phyloP scores from a whole-genome alignment of 2,888 invertebrate genomes.

The Sminthurides aquaticus region DNA sequence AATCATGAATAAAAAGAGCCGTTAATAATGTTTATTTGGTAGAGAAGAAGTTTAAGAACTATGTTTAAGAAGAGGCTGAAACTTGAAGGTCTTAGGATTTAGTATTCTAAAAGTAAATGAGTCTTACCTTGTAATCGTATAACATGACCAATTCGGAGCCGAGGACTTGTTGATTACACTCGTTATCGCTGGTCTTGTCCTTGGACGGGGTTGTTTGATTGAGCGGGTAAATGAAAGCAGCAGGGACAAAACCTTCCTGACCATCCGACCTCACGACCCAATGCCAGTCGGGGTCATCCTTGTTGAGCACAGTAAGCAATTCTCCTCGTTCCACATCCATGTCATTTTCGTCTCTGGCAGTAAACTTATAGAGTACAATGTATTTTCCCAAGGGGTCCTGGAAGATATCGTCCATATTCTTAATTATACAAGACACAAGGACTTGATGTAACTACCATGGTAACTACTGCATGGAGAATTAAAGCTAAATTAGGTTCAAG shows the following conservation, averaged over 20 bases:
- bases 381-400: constrained; percentile 50
- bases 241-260: constrained; percentile 91
- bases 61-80: too few relatives aligned
- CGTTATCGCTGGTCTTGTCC: constrained; percentile 21
- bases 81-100: too few relatives aligned
- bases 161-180: constrained; percentile 18
- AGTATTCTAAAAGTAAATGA: too few relatives aligned
- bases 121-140: constrained; percentile 77
- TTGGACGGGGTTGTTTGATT: constrained; percentile 20
- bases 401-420: neutral
- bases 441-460: too few relatives aligned
- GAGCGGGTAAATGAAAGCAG: constrained; percentile 80
- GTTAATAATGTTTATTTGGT: neutral
- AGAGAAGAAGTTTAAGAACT: too few relatives aligned
- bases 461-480: too few relatives aligned
- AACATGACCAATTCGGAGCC: constrained; percentile 89
- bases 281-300: constrained; percentile 94
- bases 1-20: neutral
- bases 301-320: constrained; percentile 84
- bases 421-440: too few relatives aligned
- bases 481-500: too few relatives aligned
- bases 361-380: constrained; percentile 86
- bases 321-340: constrained; percentile 88
- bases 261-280: constrained; percentile 90
- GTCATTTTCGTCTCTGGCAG: constrained; percentile 87